Percentiles rank a stretch among this genome's conserved stretches.
Conservation (phyloP, 2,888 invertebrate genomes). For the Thera obeliscata region DNA sequence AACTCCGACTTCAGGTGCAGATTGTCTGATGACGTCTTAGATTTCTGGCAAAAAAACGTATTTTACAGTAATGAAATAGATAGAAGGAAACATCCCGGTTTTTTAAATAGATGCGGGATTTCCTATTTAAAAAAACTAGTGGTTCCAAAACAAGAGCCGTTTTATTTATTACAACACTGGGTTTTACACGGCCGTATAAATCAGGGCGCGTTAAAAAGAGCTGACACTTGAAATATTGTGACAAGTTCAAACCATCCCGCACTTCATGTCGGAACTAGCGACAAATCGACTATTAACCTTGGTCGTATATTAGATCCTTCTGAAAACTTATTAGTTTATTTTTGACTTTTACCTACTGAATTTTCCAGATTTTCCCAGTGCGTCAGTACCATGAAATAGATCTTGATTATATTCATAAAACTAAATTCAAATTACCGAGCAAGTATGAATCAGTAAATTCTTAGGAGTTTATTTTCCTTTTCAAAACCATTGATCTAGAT, state of each 20-base stretch:
- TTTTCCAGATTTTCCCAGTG: neutral
- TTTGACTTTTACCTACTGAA: neutral
- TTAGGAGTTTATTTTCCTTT: neutral
- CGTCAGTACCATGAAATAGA: neutral
- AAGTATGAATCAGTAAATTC: conserved; percentile 1
- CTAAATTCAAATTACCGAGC: neutral
- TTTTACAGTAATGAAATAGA: neutral
- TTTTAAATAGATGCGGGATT: neutral
- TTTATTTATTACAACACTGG: conserved; percentile 54
- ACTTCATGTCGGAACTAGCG: conserved; percentile 54
- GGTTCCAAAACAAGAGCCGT: conserved; percentile 1
- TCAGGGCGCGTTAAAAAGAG: conserved; percentile 61
- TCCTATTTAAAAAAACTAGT: neutral
- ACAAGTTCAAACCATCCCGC: conserved; percentile 61
- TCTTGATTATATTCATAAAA: neutral
- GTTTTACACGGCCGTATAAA: conserved; percentile 65
- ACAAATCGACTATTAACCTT: conserved; percentile 75
- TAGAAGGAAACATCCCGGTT: neutral
- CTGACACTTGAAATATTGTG: conserved; percentile 64
- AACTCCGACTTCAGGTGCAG: too few relatives aligned
- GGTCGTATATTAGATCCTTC: conserved; percentile 53
- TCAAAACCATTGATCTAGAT: neutral
- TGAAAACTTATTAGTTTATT: conserved; percentile 20
- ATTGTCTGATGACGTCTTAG: neutral
- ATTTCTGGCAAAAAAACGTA: neutral